Evolutionary conservation across 2,888 invertebrate genomes (phyloP), one percentile per base, ranked within the genome.

Genomic region (Lathronympha strigana): DNA sequence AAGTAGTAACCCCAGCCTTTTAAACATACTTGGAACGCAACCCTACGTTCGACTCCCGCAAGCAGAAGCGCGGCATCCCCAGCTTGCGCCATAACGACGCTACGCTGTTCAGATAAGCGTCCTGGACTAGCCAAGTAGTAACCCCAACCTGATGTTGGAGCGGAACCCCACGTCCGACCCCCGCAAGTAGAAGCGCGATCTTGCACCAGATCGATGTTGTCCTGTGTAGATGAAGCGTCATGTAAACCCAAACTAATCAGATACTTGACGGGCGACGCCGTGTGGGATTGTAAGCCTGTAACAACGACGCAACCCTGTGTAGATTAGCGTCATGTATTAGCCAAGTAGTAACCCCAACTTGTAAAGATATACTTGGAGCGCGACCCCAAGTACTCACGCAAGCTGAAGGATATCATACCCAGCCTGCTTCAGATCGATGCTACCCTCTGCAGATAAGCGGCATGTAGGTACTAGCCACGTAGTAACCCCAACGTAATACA

Each of bases 131-230:
- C 11, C n/a, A 36, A 15, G 36, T 40, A 17, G 25, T 3, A 40
- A 1, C 17, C 17, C 40, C 15, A 17, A 33, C 15, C 38, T 15
- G 3, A 15, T 0, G 9, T 13, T 45, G 21, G 0, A 23, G 13
- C 13, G 23, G 5, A 45, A 23, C 23, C 45, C 23, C 23, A 84
- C 99, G 1, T 92, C 93, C 38, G 98, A 93, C 91, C 93, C 97
- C 0, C 13, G 11, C 73, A 99, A 99, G 88, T 93, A 99, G 45
- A 98, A 97, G 87, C 88, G 63, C 99, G 0, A 94, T 95, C 76
- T 88, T 99, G 28, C 93, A 94, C 67, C 99, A 99, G 87, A 97
- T 99, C 73, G 99, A 99, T 92, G 99, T 99, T 8, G 99, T 98
- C 8, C 87, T 98, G 76, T 97, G 97, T 92, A 94, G 94, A 93